A percentile compares a stretch with the other conserved stretches of the same genome.
These are phyloP conservation scores for Phaenicophaeus curvirostris DNA, from an alignment of 2,797 vertebrate species.

Conservation along the genomic window DNA sequence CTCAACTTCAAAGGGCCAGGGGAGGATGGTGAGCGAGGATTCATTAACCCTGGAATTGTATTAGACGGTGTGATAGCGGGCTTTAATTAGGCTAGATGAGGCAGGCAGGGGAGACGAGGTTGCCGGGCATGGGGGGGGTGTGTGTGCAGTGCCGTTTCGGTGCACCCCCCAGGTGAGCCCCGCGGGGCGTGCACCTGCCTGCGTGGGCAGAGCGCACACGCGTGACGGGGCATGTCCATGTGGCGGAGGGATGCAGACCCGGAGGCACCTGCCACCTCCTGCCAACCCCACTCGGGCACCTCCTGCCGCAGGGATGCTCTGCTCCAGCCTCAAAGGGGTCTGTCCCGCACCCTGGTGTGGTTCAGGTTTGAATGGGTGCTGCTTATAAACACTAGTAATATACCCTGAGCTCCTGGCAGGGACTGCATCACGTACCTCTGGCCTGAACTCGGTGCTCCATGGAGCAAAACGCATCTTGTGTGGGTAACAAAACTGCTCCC, in stretches of 20 bases:
- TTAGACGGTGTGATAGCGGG: conserved; percentile 28
- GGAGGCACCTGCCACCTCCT: not conserved
- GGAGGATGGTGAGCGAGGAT: not conserved
- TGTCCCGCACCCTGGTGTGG: no score
- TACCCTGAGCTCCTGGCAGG: not conserved
- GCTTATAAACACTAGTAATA: accelerated
- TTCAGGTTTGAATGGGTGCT: not conserved
- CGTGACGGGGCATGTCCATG: not conserved
- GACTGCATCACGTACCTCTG: accelerated
- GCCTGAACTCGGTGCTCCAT: not conserved
- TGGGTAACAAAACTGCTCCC: accelerated
- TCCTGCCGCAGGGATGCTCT: not conserved
- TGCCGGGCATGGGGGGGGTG: not conserved
- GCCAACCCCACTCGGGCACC: not conserved
- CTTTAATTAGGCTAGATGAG: conserved; percentile 27
- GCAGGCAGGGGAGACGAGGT: not conserved
- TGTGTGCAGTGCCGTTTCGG: not conserved
- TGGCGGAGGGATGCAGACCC: not conserved
- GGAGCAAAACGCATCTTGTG: no score
- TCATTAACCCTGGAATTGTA: conserved; percentile 12
- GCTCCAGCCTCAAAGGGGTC: not conserved
- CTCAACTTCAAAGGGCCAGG: conserved; percentile 48
- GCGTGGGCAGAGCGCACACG: conserved; percentile 21
- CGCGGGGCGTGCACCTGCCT: conserved; percentile 36
- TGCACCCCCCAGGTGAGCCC: conserved; percentile 14